Evolutionary conservation across 2,113 vertebrate genomes (phyloP).

Genomic region (Melanostigma gelatinosum): DNA sequence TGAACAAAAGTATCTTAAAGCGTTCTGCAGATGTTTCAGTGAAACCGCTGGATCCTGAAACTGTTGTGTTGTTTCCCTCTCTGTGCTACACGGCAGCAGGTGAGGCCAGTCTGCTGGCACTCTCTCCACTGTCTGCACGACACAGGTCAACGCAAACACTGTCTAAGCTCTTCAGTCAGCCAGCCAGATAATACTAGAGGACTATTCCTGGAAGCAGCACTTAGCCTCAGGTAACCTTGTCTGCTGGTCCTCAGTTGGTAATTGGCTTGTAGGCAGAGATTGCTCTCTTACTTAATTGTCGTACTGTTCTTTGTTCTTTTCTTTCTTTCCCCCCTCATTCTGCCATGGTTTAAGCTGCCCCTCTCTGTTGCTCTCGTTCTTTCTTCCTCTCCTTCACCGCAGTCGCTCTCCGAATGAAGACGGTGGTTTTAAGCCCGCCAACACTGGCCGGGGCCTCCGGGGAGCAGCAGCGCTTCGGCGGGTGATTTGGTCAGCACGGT

Average conservation of each 20-base stretch:
- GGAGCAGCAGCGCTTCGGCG: slow-evolving; percentile 39
- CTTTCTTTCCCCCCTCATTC: slow-evolving; percentile 23
- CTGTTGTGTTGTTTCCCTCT: background rate
- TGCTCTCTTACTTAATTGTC: slow-evolving; percentile 25
- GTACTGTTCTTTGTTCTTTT: slow-evolving; percentile 41
- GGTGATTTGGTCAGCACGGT: slow-evolving; percentile 50
- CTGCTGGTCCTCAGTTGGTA: slow-evolving; percentile 41
- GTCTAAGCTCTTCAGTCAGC: slow-evolving; percentile 53
- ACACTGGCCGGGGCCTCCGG: slow-evolving; percentile 27
- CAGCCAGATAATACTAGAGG: slow-evolving; percentile 46
- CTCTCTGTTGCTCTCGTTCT: background rate
- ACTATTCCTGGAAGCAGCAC: slow-evolving; percentile 61
- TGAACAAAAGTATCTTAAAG: background rate
- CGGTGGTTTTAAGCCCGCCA: slow-evolving; percentile 41
- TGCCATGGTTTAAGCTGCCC: slow-evolving; percentile 19
- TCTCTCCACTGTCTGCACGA: slow-evolving; percentile 42
- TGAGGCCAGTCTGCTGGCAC: slow-evolving; percentile 28
- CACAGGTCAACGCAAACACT: slow-evolving; percentile 49
- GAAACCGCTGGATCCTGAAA: background rate
- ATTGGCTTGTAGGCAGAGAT: slow-evolving; percentile 52
- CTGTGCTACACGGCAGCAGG: slow-evolving; percentile 2
- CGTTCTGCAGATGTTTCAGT: background rate
- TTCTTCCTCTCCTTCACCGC: background rate
- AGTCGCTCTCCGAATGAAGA: slow-evolving; percentile 44
- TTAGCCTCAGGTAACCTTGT: slow-evolving; percentile 64